Base-by-base conservation (phyloP, 2,113 vertebrate genomes). In the Psilopsiagon aymara region DNA sequence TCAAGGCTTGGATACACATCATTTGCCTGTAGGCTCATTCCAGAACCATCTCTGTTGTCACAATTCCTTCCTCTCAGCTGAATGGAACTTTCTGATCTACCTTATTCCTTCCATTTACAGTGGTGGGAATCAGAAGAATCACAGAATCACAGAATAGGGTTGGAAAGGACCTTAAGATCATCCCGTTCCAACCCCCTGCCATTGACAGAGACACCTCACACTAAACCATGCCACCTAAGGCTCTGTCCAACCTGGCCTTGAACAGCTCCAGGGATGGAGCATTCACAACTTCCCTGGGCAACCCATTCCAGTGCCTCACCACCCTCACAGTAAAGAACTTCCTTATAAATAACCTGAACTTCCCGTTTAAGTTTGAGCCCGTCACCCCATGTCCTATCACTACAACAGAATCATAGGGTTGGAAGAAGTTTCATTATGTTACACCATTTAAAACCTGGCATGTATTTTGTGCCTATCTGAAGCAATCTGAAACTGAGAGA, bases 401-500 rank as follows among this genome's bases (percentile, higher is more conserved):
- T 59, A n/a, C 33, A 59, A n/a, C 14, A n/a, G 33, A 59, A 59
- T n/a, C 55, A 59, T 15, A n/a, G 55, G 33, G 55, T 59, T 59
- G 55, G 33, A n/a, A 59, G 31, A 28, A 79, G 9, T 27, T 43
- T 74, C 0, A 0, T 49, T 41, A 47, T 0, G 4, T 9, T 37
- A 51, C 43, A 35, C 28, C 49, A 51, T 18, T 59, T 37, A 59
- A 78, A 49, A 29, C 1, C 8, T 63, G 29, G 31, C 18, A 75
- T 29, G 59, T 27, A 18, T 76, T 82, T 60, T 47, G 33, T 57
- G 31, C 17, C 39, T 37, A 8, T 8, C 44, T 93, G 53, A 66
- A 44, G 33, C 14, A 73, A 24, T 1, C 8, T 43, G 21, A 44
- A 52, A 62, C 2, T 1, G 2, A 73, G 39, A 85, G 47, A 53